These are phyloP conservation scores for Pseudobourletiella spinata DNA, from an alignment of 1,140 invertebrate species.

Conservation along the genomic window DNA sequence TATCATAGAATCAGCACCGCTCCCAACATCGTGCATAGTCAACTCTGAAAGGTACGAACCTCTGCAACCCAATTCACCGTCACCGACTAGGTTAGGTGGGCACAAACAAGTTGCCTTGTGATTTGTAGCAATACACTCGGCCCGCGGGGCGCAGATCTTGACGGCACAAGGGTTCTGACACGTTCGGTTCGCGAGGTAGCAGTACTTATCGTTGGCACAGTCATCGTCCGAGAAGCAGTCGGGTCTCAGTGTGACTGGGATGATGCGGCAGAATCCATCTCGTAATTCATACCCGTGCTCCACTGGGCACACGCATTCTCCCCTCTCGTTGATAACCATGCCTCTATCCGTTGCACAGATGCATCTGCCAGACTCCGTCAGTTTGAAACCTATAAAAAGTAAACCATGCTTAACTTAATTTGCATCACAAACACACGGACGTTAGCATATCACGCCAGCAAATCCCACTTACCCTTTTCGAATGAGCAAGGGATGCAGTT, in stretches of 20 bases:
- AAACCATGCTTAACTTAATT: background rate
- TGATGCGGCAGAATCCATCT: constrained; percentile 53
- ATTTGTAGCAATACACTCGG: constrained; percentile 65
- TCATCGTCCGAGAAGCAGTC: constrained; percentile 64
- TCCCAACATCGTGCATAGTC: too few relatives aligned
- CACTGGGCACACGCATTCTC: constrained; percentile 65
- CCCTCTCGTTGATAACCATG: constrained; percentile 60
- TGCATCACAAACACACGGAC: background rate
- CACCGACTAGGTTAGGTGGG: constrained; percentile 57
- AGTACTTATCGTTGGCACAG: constrained; percentile 66
- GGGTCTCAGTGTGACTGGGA: constrained; percentile 39
- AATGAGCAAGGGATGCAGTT: constrained; percentile 62
- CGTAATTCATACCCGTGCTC: constrained; percentile 57
- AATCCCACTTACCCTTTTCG: constrained; percentile 48
- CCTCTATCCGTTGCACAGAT: constrained; percentile 67
- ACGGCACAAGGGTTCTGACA: constrained; percentile 66
- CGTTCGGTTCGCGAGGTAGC: constrained; percentile 54
- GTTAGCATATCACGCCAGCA: background rate
- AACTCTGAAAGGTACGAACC: constrained; percentile 1
- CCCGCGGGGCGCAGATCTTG: constrained; percentile 62
- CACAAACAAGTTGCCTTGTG: constrained; percentile 70
- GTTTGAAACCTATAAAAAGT: constrained; percentile 45
- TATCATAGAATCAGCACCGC: too few relatives aligned
- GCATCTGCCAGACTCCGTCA: constrained; percentile 66
- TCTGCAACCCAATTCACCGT: constrained; percentile 37